These are phyloP conservation scores for Caenorhabditis angaria DNA, from an alignment of 2,888 invertebrate species.

Conservation along the genomic window DNA sequence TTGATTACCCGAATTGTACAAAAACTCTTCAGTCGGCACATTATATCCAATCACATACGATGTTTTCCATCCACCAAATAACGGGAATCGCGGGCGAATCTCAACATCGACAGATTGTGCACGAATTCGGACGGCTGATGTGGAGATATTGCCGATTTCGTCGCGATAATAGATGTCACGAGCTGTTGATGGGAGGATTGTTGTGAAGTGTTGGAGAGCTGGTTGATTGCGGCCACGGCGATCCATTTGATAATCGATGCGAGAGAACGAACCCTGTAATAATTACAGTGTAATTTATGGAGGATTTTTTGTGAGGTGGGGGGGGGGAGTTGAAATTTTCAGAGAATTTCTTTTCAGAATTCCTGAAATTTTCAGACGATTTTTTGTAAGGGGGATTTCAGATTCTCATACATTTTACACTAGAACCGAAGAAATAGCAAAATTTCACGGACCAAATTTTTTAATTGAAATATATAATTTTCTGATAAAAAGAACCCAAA, in stretches of 20 bases:
- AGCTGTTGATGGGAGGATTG: slow-evolving; percentile 83
- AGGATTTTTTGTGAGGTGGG: not conserved
- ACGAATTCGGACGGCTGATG: slow-evolving; percentile 87
- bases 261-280: slow-evolving; percentile 79
- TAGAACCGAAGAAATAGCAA: too few relatives aligned
- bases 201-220: slow-evolving; percentile 89
- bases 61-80: slow-evolving; percentile 99
- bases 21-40: slow-evolving; percentile 94
- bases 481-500: too few relatives aligned
- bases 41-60: slow-evolving; percentile 96
- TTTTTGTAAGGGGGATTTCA: too few relatives aligned
- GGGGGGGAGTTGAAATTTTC: too few relatives aligned
- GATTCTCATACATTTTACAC: too few relatives aligned
- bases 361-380: too few relatives aligned
- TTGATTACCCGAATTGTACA: slow-evolving; percentile 80
- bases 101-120: slow-evolving; percentile 94
- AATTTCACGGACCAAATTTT: too few relatives aligned
- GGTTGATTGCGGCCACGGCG: slow-evolving; percentile 83
- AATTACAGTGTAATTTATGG: not conserved
- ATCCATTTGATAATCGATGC: slow-evolving; percentile 95
- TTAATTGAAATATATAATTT: too few relatives aligned
- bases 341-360: too few relatives aligned
- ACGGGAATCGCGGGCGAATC: slow-evolving; percentile 92
- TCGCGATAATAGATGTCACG: slow-evolving; percentile 95
- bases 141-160: slow-evolving; percentile 97